A percentile compares a stretch with the other conserved stretches of the same genome.
Evolutionary conservation across 2,797 vertebrate species (phyloP).

Genomic region (Kryptopterus vitreolus): DNA sequence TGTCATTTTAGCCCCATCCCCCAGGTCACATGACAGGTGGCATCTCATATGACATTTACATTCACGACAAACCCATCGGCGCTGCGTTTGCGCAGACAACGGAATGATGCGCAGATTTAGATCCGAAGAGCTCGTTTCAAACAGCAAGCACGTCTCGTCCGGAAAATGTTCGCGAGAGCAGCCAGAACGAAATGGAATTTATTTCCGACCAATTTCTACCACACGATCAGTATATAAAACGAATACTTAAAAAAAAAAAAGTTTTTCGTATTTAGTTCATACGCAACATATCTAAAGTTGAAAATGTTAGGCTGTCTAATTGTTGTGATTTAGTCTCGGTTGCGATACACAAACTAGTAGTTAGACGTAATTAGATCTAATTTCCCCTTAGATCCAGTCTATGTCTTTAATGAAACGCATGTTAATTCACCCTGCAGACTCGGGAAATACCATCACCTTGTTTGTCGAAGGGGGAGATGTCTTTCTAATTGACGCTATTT

Average conservation of each 20-base stretch:
- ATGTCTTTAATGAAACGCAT: conserved; percentile 22
- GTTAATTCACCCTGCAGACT: conserved; percentile 41
- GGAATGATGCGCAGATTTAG: not conserved
- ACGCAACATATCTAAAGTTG: not conserved
- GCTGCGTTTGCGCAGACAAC: conserved; percentile 54
- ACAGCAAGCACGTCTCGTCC: not conserved
- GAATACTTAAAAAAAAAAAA: too few relatives aligned
- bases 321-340: not conserved
- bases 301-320: not conserved
- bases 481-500: not conserved
- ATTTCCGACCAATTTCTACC: not conserved
- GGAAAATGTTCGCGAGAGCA: not conserved
- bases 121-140: not conserved
- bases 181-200: not conserved
- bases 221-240: not conserved
- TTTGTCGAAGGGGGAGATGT: not conserved
- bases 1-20: conserved; percentile 68
- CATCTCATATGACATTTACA: conserved; percentile 12
- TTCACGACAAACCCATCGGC: conserved; percentile 41
- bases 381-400: not conserved
- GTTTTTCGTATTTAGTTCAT: not conserved
- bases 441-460: conserved; percentile 24
- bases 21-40: conserved; percentile 65
- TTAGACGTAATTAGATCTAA: not conserved
- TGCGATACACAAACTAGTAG: not conserved